Evolutionary conservation across 2,888 invertebrate species (phyloP).

Genomic region (Selenia dentaria): DNA sequence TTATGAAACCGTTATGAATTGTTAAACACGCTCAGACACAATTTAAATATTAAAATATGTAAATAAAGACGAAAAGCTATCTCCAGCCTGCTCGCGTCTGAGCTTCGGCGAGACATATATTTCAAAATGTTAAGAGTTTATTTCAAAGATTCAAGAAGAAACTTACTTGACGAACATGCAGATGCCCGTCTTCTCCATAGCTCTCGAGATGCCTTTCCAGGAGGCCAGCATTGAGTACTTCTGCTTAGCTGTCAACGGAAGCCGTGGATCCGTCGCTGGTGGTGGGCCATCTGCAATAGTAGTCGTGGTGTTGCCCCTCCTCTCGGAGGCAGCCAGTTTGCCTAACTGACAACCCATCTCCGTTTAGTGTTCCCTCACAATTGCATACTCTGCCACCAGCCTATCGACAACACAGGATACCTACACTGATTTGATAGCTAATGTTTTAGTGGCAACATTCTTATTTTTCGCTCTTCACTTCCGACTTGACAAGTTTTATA

Average conservation of each 20-base stretch:
- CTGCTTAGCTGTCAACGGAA: conserved; percentile 94
- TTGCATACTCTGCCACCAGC: background rate
- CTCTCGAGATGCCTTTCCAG: conserved; percentile 95
- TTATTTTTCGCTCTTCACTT: background rate
- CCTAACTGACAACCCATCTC: conserved; percentile 91
- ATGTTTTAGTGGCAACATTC: conserved; percentile 12
- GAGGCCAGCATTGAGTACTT: conserved; percentile 95
- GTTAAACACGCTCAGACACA: no score
- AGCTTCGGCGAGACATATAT: no score
- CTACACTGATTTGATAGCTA: background rate
- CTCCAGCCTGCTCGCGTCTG: no score
- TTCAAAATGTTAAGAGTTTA: no score
- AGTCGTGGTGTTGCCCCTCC: conserved; percentile 71
- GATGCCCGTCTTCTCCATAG: conserved; percentile 94
- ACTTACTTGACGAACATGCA: conserved; percentile 97
- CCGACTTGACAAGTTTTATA: no score
- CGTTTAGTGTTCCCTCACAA: conserved; percentile 1
- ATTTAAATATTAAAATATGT: no score
- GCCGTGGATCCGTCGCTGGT: conserved; percentile 89
- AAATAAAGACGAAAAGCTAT: no score
- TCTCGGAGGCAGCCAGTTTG: conserved; percentile 87
- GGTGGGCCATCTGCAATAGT: conserved; percentile 85
- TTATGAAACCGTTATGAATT: no score
- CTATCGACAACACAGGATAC: background rate
- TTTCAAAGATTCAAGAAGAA: no score